A percentile compares a stretch with the other conserved stretches of the same genome.
Conservation (phyloP, 2,888 invertebrate species). For the Stenodema calcarata region DNA sequence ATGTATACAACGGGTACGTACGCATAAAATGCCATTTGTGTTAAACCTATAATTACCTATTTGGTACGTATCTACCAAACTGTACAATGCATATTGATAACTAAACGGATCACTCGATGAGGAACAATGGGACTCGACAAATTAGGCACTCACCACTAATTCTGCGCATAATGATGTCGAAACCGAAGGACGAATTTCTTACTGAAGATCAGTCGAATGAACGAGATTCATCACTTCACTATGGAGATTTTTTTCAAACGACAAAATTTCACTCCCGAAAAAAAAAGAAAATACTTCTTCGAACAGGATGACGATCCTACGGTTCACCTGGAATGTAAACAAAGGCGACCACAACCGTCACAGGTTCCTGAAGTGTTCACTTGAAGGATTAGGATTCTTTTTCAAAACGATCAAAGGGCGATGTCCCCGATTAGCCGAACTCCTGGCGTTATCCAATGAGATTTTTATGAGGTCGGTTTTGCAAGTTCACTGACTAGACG, state of each 20-base stretch:
- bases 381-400: no score
- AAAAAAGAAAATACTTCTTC: neutral
- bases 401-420: no score
- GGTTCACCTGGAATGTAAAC: neutral
- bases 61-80: no score
- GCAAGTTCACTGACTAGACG: neutral
- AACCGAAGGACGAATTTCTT: neutral
- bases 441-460: no score
- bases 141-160: constrained; percentile 22
- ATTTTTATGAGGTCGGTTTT: neutral
- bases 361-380: no score
- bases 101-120: no score
- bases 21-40: no score
- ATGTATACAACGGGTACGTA: no score
- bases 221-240: neutral
- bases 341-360: neutral
- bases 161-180: constrained; percentile 19
- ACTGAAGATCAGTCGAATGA: neutral
- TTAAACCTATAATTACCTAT: no score
- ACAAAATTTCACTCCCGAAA: neutral
- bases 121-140: no score
- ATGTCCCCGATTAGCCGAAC: no score
- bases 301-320: neutral
- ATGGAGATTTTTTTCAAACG: neutral
- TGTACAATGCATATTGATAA: no score